Conservation (phyloP, 92 coral and sea anemone species). For the Umimayanthus chanpuru region DNA sequence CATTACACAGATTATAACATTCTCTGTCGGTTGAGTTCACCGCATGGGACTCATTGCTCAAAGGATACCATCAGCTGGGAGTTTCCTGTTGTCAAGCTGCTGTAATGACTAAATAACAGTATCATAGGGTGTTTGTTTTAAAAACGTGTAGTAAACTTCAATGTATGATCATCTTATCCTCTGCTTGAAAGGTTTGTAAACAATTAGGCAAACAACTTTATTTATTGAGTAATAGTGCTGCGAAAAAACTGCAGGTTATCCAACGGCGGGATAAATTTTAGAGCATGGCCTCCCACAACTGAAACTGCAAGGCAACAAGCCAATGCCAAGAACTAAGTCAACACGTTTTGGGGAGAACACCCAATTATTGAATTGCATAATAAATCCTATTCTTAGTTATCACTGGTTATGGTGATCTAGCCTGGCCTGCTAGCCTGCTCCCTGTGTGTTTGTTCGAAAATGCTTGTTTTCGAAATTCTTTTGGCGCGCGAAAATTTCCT, state of each 20-base stretch:
- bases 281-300: neutral
- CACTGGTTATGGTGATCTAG: too few relatives aligned
- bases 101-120: constrained; percentile 29
- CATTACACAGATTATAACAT: neutral
- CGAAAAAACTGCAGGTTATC: neutral
- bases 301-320: too few relatives aligned
- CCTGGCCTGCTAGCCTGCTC: too few relatives aligned
- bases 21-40: neutral
- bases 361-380: too few relatives aligned
- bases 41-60: constrained; percentile 17
- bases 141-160: neutral
- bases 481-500: too few relatives aligned
- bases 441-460: too few relatives aligned
- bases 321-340: neutral
- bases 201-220: neutral
- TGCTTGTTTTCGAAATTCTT: too few relatives aligned
- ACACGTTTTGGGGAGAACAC: neutral
- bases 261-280: too few relatives aligned
- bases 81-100: constrained; percentile 35
- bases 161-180: neutral
- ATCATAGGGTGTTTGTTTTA: neutral
- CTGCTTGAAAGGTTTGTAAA: neutral
- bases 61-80: neutral
- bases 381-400: too few relatives aligned
- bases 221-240: too few relatives aligned